Evolutionary conservation across 2,888 invertebrate species (phyloP), one percentile per base, ranked within the genome.

Genomic region (Drosophila paranaensis): DNA sequence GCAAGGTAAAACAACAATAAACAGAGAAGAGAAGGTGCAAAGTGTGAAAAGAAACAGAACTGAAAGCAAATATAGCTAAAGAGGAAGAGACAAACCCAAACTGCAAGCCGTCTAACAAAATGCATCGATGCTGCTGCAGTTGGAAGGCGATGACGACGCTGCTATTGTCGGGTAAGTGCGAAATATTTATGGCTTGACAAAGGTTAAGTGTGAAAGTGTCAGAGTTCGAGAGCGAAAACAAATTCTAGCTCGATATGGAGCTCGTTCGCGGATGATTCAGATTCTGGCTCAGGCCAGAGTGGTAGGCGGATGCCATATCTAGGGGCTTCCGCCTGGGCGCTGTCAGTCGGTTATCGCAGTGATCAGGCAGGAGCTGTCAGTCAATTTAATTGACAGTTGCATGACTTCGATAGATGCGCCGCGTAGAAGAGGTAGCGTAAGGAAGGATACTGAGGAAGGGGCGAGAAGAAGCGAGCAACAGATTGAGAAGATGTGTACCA

Each of bases 91-190:
- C 35, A 16, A 58, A 50, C 37, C n/a, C 43, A 25, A 58, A 50
- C 42, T 11, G 25, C 20, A 43, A 50, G 56, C 45, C 51, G 35
- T 43, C 46, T 61, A 56, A 51, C 35, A 75, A 75, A 78, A 85
- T 83, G 85, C 79, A 77, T 60, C 66, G 53, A 48, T 55, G 56
- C 27, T 77, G 57, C 54, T 74, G 65, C 64, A 69, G 64, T 54
- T 88, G 86, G 77, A 71, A n/a, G 25, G 25, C 60, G 54, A 45
- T 63, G 54, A 54, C 30, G 40, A n/a, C 63, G 66, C 42, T 84
- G 56, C 43, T 80, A 30, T 39, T 86, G 43, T 62, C 81, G 64
- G 88, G 84, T 84, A 54, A 86, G 86, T 82, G 58, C 8, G 46
- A 62, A 60, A 8, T 20, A 27, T 53, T 25, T 54, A 46, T 48